phyloP scores from a whole-genome alignment of 1,140 invertebrate genomes.

The Hypsibius dujardini region DNA sequence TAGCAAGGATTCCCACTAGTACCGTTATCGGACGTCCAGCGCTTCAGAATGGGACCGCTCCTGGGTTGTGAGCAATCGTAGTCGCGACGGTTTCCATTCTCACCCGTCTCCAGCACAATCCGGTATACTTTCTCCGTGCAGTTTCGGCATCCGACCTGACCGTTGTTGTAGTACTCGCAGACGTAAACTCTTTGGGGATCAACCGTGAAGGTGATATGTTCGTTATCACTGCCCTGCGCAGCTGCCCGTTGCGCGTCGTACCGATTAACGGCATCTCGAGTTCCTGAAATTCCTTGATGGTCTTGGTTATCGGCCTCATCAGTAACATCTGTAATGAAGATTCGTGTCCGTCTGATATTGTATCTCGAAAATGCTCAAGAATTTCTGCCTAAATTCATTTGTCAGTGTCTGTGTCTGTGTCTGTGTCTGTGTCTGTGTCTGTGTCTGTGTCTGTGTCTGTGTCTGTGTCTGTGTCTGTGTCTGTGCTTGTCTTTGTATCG shows the following conservation, averaged over 20 bases:
- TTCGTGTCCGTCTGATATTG: too few species aligned
- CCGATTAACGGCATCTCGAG: not conserved
- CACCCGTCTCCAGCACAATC: not conserved
- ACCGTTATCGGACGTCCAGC: slow-evolving; percentile 6
- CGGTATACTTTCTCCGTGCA: not conserved
- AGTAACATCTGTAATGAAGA: too few species aligned
- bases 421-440: too few species aligned
- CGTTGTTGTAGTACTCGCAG: slow-evolving; percentile 8
- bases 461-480: too few species aligned
- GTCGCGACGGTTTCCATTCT: not conserved
- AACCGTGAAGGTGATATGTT: not conserved
- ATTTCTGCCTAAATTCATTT: too few species aligned
- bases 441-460: too few species aligned
- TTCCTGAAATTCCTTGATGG: too few species aligned
- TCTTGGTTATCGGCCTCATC: too few species aligned
- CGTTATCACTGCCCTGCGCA: not conserved
- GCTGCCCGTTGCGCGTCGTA: not conserved
- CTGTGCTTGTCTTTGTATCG: too few species aligned
- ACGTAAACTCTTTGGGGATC: not conserved
- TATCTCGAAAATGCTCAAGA: too few species aligned
- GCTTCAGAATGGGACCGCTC: not conserved
- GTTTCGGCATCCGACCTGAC: not conserved
- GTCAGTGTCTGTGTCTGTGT: too few species aligned
- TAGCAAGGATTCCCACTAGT: not conserved
- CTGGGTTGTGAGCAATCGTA: slow-evolving; percentile 3